Evolutionary conservation across 2,113 vertebrate species (phyloP).

Genomic region (Brevimyrus niger): DNA sequence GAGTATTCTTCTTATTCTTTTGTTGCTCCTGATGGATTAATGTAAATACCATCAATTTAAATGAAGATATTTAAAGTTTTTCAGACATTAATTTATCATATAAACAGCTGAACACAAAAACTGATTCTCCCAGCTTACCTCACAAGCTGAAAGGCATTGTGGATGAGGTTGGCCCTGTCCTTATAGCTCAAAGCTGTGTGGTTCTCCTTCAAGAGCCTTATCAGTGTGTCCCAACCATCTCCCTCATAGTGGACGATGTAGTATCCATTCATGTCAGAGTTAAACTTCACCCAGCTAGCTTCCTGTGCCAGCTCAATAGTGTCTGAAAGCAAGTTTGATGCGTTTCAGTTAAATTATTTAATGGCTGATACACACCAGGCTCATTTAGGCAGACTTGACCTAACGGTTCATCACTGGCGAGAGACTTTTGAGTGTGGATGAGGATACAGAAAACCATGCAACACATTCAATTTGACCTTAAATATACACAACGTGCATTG

Average conservation of each 20-base stretch:
- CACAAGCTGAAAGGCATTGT: slow-evolving; percentile 65
- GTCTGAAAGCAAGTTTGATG: slow-evolving; percentile 38
- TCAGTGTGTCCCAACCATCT: slow-evolving; percentile 58
- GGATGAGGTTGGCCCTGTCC: slow-evolving; percentile 64
- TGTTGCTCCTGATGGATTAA: neutral
- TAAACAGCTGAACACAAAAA: neutral
- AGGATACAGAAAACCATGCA: neutral
- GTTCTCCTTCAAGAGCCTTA: slow-evolving; percentile 55
- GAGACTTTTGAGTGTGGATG: neutral
- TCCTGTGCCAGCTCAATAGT: slow-evolving; percentile 50
- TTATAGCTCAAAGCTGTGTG: slow-evolving; percentile 63
- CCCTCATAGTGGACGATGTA: slow-evolving; percentile 69
- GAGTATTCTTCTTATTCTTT: neutral
- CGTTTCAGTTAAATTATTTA: neutral
- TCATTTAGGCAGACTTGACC: neutral
- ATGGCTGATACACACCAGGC: neutral
- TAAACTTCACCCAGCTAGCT: slow-evolving; percentile 66
- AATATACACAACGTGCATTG: neutral
- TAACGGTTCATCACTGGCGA: neutral
- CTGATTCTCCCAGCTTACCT: slow-evolving; percentile 51
- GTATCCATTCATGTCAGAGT: slow-evolving; percentile 66
- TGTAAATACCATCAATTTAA: neutral
- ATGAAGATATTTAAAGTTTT: neutral
- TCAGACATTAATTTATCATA: neutral
- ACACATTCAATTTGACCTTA: neutral